phyloP scores from a whole-genome alignment of 2,797 vertebrate genomes.

The Gymnoscopelus braueri region DNA sequence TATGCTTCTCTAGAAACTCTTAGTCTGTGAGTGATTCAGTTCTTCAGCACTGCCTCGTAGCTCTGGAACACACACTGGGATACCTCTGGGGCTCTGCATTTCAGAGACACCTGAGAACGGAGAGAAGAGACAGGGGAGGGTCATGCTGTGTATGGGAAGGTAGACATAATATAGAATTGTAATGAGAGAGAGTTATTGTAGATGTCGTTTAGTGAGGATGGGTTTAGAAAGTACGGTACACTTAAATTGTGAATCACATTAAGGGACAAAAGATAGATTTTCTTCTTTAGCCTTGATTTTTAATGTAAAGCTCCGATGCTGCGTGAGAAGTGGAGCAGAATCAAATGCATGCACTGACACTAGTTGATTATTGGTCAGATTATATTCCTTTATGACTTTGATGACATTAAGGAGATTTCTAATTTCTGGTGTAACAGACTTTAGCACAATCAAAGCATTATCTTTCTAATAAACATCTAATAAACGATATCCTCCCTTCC shows the following conservation, averaged over 20 bases:
- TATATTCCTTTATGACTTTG: not conserved
- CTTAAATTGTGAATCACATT: too few relatives aligned
- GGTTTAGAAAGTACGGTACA: too few relatives aligned
- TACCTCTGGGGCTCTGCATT: slow-evolving; percentile 93
- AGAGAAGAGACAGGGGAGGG: slow-evolving; percentile 22
- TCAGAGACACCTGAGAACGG: slow-evolving; percentile 87
- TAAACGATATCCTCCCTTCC: not conserved
- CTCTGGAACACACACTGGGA: slow-evolving; percentile 91
- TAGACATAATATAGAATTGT: too few relatives aligned
- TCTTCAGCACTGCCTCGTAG: slow-evolving; percentile 93
- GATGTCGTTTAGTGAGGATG: too few relatives aligned
- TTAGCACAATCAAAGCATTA: too few relatives aligned
- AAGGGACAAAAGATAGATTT: not conserved
- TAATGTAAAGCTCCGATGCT: not conserved
- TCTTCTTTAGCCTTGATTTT: too few relatives aligned
- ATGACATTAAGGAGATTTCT: not conserved
- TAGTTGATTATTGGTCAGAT: too few relatives aligned
- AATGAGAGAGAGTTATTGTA: too few relatives aligned
- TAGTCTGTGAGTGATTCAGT: slow-evolving; percentile 76
- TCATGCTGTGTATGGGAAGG: too few relatives aligned
- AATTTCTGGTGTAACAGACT: too few relatives aligned
- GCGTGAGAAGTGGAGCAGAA: not conserved
- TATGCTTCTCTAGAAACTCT: not conserved
- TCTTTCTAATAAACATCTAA: too few relatives aligned
- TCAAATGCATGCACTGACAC: not conserved